Base-by-base conservation (phyloP, 2,113 vertebrate genomes). In the Erythrocercus mccallii region DNA sequence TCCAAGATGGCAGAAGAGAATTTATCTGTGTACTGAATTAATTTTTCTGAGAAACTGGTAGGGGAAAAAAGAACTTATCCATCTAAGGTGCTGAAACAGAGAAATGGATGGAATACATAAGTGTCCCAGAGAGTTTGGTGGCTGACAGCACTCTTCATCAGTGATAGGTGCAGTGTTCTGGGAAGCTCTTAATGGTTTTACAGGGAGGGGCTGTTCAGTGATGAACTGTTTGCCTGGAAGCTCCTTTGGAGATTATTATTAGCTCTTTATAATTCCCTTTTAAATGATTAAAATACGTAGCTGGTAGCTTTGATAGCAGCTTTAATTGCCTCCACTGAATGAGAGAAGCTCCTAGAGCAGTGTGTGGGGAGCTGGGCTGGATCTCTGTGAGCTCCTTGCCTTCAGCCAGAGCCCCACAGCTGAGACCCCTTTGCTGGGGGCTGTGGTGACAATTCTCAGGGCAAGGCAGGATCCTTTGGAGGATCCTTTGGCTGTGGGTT, bases 401-500 rank as follows among this genome's bases (percentile, higher is more conserved):
- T 3, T 0, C 7, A 20, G 16, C 42, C 33, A 8, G 3, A 15
- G 2, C 31, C 47, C 33, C 17, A 1, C 27, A n/a, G 5, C 65
- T 28, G 57, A 38, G 62, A 0, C 12, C 18, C 58, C 62, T 27
- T 23, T 30, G 51, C 47, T 74, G n/a, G 81, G 81, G 40, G 48
- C 2, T 40, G 38, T 40, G 38, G 38, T 40, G 38, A 40, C 38
- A 1, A 9, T 60, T 25, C 58, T 24, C 42, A 31, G 47, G 23
- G 10, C 31, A 6, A 1, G 28, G 13, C 7, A 14, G 17, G 31
- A 4, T 11, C 15, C 28, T 24, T 9, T 1, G 33, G 35, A 15
- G 33, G 35, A 13, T 12, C 10, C 27, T 27, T 4, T 1, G 27
- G n/a, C 45, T 35, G 48, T 0, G 5, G 24, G 1, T 40, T 50